Conservation (phyloP, 2,797 vertebrate species). For the Malurus leucopterus region DNA sequence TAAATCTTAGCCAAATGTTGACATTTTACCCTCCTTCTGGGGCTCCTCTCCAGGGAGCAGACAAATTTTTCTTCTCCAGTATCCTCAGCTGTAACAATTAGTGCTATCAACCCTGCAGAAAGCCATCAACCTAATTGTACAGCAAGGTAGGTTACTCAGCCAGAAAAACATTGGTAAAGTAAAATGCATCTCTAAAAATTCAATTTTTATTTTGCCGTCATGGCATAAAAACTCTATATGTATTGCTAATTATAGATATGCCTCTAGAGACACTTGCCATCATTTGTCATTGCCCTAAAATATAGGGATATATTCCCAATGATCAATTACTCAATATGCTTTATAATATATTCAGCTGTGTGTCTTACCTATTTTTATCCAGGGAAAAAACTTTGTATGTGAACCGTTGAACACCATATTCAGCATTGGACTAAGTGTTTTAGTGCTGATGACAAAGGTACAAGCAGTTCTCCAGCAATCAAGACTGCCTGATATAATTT, state of each 20-base stretch:
- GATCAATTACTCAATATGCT: background rate
- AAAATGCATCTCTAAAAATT: background rate
- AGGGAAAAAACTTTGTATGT: background rate
- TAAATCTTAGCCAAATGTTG: slow-evolving; percentile 29
- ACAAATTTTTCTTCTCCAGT: slow-evolving; percentile 9
- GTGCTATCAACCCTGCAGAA: background rate
- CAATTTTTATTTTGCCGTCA: background rate
- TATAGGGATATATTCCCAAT: background rate
- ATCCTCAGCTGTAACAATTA: background rate
- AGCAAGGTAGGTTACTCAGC: background rate
- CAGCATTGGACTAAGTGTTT: background rate
- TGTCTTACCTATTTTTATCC: background rate
- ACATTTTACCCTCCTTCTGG: background rate
- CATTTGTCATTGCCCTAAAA: background rate
- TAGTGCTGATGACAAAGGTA: background rate
- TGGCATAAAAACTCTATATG: background rate
- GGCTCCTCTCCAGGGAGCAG: background rate
- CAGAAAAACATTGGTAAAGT: background rate
- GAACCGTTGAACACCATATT: background rate
- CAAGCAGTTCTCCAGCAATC: background rate
- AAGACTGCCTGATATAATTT: background rate
- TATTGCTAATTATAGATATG: background rate
- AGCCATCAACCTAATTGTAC: background rate
- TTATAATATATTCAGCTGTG: background rate
- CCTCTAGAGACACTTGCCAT: background rate